A percentile compares a stretch with the other conserved stretches of the same genome.
Evolutionary conservation across 92 coral and sea anemone genomes (phyloP).

Genomic region (Zoanthus gigantus): DNA sequence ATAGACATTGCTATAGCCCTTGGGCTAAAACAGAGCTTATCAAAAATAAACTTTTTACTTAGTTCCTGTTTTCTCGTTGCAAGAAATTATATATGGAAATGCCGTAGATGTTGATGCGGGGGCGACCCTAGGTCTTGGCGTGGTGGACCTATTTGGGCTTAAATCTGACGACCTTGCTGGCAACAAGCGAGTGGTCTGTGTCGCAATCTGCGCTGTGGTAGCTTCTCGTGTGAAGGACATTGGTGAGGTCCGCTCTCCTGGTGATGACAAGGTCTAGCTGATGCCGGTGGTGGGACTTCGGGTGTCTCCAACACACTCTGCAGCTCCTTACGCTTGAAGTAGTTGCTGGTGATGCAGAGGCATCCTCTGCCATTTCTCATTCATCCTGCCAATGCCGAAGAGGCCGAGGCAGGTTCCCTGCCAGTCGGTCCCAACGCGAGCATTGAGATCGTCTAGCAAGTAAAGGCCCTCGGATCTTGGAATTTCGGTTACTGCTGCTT

Average conservation of each 20-base stretch:
- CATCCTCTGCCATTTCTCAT: too few relatives aligned
- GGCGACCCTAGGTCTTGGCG: neutral
- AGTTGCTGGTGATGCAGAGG: too few relatives aligned
- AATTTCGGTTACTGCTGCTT: neutral
- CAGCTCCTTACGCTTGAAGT: too few relatives aligned
- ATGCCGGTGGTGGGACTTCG: too few relatives aligned
- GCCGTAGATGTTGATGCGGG: neutral
- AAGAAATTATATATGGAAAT: neutral
- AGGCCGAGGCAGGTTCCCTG: neutral
- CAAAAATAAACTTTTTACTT: too few relatives aligned
- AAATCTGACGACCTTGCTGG: neutral
- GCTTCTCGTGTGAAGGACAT: neutral
- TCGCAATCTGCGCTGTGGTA: neutral
- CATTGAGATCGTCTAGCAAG: slow-evolving; percentile 25
- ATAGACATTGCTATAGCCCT: too few relatives aligned
- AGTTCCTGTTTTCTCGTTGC: too few relatives aligned
- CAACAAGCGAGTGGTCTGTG: neutral
- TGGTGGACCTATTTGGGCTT: neutral
- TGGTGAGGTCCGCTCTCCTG: neutral
- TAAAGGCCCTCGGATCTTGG: slow-evolving; percentile 12
- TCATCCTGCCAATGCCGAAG: slow-evolving; percentile 1
- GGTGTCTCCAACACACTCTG: too few relatives aligned
- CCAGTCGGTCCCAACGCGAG: slow-evolving; percentile 4
- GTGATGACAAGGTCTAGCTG: too few relatives aligned
- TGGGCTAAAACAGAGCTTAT: too few relatives aligned